Evolutionary conservation across 2,797 vertebrate species (phyloP), one percentile per base, ranked within the genome.

Genomic region (Coracias cyanogaster): DNA sequence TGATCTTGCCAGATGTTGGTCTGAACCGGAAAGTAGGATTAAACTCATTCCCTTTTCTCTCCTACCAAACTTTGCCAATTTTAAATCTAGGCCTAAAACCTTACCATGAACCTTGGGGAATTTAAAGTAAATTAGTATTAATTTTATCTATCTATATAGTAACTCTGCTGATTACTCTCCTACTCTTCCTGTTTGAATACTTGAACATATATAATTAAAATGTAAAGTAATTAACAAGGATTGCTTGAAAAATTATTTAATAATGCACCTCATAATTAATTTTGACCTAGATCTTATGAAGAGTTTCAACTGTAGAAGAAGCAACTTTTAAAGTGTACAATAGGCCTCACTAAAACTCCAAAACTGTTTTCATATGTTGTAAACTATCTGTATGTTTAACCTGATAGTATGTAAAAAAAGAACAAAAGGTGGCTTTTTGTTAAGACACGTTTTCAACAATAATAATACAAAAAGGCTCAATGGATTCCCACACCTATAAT

Each of bases 371-470:
- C 21, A 26, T 74, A 26, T 8, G 28, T 71, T 0, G 4, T 60
- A 29, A 4, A 21, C 7, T 67, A 43, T 65, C 31, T 54, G 15
- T 46, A 7, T 41, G 16, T 73, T 89, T 85, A 77, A 66, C 3
- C 51, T 82, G 66, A 73, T 28, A 86, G 39, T 60, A 65, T 19
- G 54, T 91, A 43, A 86, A 90, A 89, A 92, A 83, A 76, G 52
- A 90, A 79, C 37, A 85, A 92, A 95, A 95, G 66, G 91, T 72
- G 55, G n/a, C 31, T 89, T 35, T 96, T 94, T 91, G 71, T 62
- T 96, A 82, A 87, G 70, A 90, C 55, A 64, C 60, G 20, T 93
- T 89, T 96, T 92, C 41, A 92, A 71, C 89, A 77, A 71, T 55
- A 74, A 29, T 65, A 87, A 46, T 37, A 43, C 84, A 82, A 77